Conservation (phyloP, 1,140 invertebrate species). For the Diorhabda elongata region DNA sequence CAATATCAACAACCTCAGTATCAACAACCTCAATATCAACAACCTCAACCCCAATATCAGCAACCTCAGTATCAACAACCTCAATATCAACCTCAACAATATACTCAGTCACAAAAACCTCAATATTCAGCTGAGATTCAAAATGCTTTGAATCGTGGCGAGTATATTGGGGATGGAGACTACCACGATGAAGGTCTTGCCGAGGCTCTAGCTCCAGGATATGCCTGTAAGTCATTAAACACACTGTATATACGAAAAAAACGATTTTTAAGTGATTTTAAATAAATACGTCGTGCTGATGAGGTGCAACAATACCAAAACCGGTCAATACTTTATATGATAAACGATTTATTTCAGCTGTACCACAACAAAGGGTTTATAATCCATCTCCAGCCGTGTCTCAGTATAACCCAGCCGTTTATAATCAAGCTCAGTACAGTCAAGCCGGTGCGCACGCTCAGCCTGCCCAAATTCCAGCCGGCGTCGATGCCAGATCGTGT, state of each 20-base stretch:
- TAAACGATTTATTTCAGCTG: not conserved
- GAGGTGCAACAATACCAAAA: no score
- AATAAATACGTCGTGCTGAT: not conserved
- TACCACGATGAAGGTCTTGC: constrained; percentile 50
- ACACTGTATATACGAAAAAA: not conserved
- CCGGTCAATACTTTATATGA: not conserved
- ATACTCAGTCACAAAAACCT: constrained; percentile 38
- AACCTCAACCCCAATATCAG: constrained; percentile 25
- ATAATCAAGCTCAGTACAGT: constrained; percentile 19
- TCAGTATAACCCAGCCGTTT: constrained; percentile 15
- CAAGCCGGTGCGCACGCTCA: constrained; percentile 17
- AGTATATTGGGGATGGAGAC: constrained; percentile 42
- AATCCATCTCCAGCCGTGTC: constrained; percentile 7
- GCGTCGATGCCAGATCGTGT: constrained; percentile 52
- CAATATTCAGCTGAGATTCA: constrained; percentile 44
- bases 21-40: constrained; percentile 21
- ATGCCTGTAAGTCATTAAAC: constrained; percentile 19
- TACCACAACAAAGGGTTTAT: not conserved
- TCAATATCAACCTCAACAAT: constrained; percentile 30
- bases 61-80: constrained; percentile 21
- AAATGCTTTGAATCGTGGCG: constrained; percentile 38
- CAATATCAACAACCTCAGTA: constrained; percentile 23
- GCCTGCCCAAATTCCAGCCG: constrained; percentile 50
- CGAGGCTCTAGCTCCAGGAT: constrained; percentile 44
- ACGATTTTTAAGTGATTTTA: not conserved